phyloP scores from a whole-genome alignment of 2,113 vertebrate genomes.

The Taurulus bubalis region DNA sequence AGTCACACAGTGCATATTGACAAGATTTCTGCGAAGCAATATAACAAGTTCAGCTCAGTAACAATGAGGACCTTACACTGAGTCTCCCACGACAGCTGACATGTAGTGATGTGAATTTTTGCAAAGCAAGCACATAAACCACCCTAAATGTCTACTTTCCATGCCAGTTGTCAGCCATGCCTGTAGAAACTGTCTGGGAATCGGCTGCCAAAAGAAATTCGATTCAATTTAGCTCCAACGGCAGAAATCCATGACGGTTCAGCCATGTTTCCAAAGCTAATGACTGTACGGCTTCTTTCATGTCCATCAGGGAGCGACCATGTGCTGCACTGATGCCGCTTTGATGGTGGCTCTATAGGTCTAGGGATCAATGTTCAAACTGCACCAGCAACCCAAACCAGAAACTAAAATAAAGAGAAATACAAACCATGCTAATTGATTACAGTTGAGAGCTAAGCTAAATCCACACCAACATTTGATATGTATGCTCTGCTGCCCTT shows the following conservation, averaged over 20 bases:
- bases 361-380: background rate
- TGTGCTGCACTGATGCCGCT: background rate
- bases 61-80: constrained; percentile 38
- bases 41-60: constrained; percentile 29
- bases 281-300: background rate
- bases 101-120: constrained; percentile 38
- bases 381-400: background rate
- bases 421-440: background rate
- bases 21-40: constrained; percentile 38
- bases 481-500: background rate
- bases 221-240: constrained; percentile 16
- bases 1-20: constrained; percentile 46
- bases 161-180: constrained; percentile 26
- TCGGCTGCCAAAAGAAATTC: constrained; percentile 36
- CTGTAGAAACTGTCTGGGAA: constrained; percentile 28
- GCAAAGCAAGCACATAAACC: constrained; percentile 37
- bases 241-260: background rate
- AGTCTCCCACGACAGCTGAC: constrained; percentile 51
- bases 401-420: background rate
- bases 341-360: background rate
- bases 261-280: background rate
- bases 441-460: background rate
- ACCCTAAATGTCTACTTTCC: constrained; percentile 34
- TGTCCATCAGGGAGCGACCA: background rate
- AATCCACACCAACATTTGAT: background rate